Percentiles rank a stretch among this genome's conserved stretches.
phyloP scores from a whole-genome alignment of 2,113 vertebrate genomes.

The Lamprotornis superbus region DNA sequence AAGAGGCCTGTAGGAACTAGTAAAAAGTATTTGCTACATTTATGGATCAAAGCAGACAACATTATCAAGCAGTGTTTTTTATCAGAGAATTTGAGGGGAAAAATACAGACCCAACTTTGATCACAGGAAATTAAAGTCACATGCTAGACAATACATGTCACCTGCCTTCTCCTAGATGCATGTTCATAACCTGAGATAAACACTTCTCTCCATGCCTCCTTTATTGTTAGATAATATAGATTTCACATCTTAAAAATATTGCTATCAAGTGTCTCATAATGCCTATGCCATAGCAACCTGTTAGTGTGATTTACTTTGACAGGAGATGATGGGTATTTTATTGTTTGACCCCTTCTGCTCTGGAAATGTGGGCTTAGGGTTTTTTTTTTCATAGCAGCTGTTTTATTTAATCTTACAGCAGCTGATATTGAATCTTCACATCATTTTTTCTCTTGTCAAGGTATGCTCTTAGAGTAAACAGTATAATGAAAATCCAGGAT shows the following conservation, averaged over 20 bases:
- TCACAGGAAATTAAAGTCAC: conserved; percentile 51
- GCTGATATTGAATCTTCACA: conserved; percentile 34
- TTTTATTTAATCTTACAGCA: conserved; percentile 64
- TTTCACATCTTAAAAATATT: conserved; percentile 63
- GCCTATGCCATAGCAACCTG: conserved; percentile 32
- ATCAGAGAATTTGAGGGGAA: not conserved
- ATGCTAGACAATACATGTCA: not conserved
- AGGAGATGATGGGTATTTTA: conserved; percentile 57
- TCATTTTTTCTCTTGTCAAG: not conserved
- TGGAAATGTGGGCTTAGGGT: not conserved
- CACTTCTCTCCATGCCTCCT: not conserved
- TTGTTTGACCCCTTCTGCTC: conserved; percentile 62
- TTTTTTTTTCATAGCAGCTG: conserved; percentile 22
- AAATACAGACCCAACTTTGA: not conserved
- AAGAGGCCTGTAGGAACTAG: not conserved
- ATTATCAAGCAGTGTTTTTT: not conserved
- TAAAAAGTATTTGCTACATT: not conserved
- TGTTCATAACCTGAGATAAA: conserved; percentile 37
- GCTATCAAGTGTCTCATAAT: conserved; percentile 57
- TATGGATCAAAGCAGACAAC: conserved; percentile 10
- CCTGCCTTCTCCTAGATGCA: not conserved
- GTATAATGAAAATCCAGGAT: conserved; percentile 13
- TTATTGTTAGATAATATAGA: conserved; percentile 55
- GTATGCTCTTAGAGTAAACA: not conserved
- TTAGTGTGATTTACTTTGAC: conserved; percentile 65